phyloP scores from a whole-genome alignment of 2,888 invertebrate genomes.

The Elysia crispata region DNA sequence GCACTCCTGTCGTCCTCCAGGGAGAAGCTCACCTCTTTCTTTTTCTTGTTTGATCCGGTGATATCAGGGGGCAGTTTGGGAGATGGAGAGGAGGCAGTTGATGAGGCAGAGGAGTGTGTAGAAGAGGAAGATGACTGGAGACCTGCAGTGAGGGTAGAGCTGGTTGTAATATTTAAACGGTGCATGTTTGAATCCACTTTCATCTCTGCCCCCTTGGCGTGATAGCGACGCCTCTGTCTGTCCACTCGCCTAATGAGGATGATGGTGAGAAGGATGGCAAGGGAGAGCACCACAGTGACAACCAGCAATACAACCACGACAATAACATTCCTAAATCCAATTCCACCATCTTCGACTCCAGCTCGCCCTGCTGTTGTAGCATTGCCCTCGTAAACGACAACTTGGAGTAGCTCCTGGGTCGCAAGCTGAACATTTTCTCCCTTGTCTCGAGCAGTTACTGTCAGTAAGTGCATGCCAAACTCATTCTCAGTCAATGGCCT shows the following conservation, averaged over 20 bases:
- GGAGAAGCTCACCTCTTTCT: conserved; percentile 62
- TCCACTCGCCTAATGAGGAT: conserved; percentile 55
- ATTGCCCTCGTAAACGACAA: conserved; percentile 53
- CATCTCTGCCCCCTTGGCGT: conserved; percentile 53
- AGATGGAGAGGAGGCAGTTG: conserved; percentile 27
- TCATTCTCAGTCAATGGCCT: conserved; percentile 44
- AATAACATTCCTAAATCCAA: conserved; percentile 54
- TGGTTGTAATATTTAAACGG: background rate
- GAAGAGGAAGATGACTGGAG: conserved; percentile 20
- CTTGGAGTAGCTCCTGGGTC: conserved; percentile 50
- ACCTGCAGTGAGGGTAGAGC: conserved; percentile 19
- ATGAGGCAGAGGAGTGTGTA: background rate
- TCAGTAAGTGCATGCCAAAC: conserved; percentile 45
- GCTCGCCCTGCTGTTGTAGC: conserved; percentile 19
- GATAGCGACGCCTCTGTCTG: conserved; percentile 51
- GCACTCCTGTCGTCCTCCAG: conserved; percentile 57
- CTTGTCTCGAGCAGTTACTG: conserved; percentile 46
- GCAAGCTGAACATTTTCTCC: conserved; percentile 46
- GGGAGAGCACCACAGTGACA: conserved; percentile 57
- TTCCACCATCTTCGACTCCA: background rate
- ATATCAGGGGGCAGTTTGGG: conserved; percentile 13
- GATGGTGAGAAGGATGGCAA: conserved; percentile 57
- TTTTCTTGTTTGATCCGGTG: conserved; percentile 50
- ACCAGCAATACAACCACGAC: conserved; percentile 59
- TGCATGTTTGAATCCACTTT: conserved; percentile 50